These are phyloP conservation scores for Leptinotarsa undecemlineata DNA, from an alignment of 1,140 invertebrate species.

Conservation along the genomic window DNA sequence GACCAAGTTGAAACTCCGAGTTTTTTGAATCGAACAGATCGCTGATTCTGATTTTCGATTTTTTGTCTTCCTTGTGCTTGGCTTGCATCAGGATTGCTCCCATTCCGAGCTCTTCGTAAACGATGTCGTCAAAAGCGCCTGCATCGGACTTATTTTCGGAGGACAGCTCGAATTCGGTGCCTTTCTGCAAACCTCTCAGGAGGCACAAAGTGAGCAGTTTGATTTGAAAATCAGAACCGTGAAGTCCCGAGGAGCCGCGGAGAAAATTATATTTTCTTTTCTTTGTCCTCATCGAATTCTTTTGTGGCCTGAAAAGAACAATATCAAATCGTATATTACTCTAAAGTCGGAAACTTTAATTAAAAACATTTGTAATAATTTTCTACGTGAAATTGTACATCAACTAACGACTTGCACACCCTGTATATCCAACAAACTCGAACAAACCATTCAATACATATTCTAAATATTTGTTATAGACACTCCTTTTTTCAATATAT, in stretches of 20 bases:
- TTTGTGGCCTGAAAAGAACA: no score
- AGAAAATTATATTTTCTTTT: background rate
- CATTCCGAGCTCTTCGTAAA: conserved; percentile 21
- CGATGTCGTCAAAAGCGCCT: conserved; percentile 5
- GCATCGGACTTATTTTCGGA: background rate
- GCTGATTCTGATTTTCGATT: conserved; percentile 20
- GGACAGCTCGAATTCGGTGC: background rate
- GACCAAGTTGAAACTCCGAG: background rate
- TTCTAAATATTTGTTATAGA: no score
- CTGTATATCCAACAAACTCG: no score
- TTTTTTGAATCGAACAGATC: background rate
- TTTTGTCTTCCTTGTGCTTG: conserved; percentile 30
- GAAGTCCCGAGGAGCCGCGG: background rate
- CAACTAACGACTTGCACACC: no score
- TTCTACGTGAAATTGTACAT: no score
- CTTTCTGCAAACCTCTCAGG: background rate
- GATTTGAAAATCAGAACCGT: conserved; percentile 14
- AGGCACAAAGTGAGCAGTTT: background rate
- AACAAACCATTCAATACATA: no score
- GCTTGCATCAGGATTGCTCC: conserved; percentile 11
- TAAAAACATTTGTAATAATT: no score
- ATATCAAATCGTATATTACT: no score
- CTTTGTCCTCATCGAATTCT: no score
- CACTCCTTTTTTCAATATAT: no score
- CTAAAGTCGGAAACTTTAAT: no score